Evolutionary conservation across 2,797 vertebrate species (phyloP).

Genomic region (Sebastolobus altivelis): DNA sequence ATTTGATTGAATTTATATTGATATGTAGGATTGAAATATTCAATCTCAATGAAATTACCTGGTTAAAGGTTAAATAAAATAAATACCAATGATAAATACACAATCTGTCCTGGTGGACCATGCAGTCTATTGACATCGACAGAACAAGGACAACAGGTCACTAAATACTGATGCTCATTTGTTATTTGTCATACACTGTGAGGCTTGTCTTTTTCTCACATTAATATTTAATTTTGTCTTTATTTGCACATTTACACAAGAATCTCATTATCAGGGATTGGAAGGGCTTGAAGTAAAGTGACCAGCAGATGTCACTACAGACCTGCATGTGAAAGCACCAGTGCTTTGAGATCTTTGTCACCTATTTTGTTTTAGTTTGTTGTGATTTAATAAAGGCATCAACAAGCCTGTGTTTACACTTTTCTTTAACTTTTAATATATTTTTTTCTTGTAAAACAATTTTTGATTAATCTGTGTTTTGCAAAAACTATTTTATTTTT

Average conservation of each 20-base stretch:
- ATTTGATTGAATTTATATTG: background rate
- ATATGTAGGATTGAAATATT: background rate
- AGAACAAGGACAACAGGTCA: background rate
- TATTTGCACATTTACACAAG: background rate
- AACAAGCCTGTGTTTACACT: background rate
- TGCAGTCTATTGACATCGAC: background rate
- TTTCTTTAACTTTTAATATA: background rate
- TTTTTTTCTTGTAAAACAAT: background rate
- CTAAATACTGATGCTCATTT: background rate
- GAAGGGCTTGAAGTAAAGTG: background rate
- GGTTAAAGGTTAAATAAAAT: background rate
- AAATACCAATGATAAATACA: background rate
- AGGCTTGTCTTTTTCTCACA: background rate
- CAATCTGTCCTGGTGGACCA: background rate
- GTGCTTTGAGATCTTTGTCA: background rate
- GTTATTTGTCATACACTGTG: background rate
- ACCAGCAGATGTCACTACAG: conserved; percentile 65
- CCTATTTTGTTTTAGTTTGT: background rate
- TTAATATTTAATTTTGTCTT: background rate
- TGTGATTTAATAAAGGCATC: background rate
- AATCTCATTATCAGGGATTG: background rate
- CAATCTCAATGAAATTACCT: background rate
- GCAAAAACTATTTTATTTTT: background rate
- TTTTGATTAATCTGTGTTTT: background rate
- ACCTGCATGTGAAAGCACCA: background rate